A percentile compares a stretch with the other conserved stretches of the same genome.
Evolutionary conservation across 1,140 invertebrate species (phyloP).

Genomic region (Drosophila malerkotliana): DNA sequence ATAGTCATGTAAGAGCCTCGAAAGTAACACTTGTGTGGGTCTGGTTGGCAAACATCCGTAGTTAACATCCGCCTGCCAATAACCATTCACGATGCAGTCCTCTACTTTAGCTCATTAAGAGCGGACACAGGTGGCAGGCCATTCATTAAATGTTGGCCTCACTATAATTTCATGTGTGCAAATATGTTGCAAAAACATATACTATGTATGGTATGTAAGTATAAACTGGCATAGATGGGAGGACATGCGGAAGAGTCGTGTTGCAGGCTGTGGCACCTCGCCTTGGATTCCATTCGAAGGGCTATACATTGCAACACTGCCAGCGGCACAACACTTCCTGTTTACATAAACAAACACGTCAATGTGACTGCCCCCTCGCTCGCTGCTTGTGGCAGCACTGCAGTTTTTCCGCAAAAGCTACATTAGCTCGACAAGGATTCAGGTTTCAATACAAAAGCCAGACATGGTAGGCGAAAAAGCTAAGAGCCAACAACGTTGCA

Average conservation of each 20-base stretch:
- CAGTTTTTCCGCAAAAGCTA: slow-evolving; percentile 25
- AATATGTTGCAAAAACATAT: slow-evolving; percentile 61
- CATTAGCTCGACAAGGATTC: slow-evolving; percentile 72
- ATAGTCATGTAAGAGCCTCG: background rate
- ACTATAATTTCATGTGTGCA: slow-evolving; percentile 68
- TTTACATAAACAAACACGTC: slow-evolving; percentile 76
- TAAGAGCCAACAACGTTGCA: background rate
- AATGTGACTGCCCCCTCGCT: slow-evolving; percentile 56
- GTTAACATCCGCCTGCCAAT: slow-evolving; percentile 33
- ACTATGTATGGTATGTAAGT: no score
- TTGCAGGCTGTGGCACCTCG: slow-evolving; percentile 23
- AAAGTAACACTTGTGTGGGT: background rate
- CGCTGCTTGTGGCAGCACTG: background rate
- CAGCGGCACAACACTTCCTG: slow-evolving; percentile 75
- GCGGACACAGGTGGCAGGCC: slow-evolving; percentile 31
- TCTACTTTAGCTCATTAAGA: slow-evolving; percentile 34
- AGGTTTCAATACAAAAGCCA: slow-evolving; percentile 60
- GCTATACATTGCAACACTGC: slow-evolving; percentile 49
- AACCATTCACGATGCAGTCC: slow-evolving; percentile 18
- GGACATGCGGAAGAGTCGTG: background rate
- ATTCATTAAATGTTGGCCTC: slow-evolving; percentile 73
- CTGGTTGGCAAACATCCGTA: background rate
- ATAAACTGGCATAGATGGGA: slow-evolving; percentile 34
- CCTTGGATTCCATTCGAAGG: slow-evolving; percentile 33
- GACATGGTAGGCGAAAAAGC: slow-evolving; percentile 3